A percentile compares a stretch with the other conserved stretches of the same genome.
Evolutionary conservation across 2,888 invertebrate genomes (phyloP).

Genomic region (Geophilus truncorum): DNA sequence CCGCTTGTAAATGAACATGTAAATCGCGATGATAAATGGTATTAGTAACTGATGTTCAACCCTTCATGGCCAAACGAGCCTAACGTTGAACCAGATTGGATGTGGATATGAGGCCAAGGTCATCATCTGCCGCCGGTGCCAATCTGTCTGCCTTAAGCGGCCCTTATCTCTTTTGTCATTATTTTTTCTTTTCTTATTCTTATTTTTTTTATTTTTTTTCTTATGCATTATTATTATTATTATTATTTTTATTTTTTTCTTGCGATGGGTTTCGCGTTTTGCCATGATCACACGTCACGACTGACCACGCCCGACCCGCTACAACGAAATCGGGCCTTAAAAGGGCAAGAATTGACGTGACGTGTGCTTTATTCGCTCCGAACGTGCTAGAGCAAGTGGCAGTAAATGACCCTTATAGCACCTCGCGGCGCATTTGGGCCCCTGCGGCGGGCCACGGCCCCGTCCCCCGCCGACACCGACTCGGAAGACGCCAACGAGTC

Average conservation of each 20-base stretch:
- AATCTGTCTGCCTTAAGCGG: slow-evolving; percentile 10
- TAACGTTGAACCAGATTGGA: slow-evolving; percentile 10
- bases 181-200: not conserved
- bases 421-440: not conserved
- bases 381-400: not conserved
- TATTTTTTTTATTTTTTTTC: not conserved
- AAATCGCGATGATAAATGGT: not conserved
- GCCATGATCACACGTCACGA: not conserved
- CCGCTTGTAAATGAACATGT: not conserved
- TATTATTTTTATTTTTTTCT: no score
- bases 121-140: not conserved
- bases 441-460: not conserved
- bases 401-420: not conserved
- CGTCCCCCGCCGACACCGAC: not conserved
- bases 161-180: not conserved
- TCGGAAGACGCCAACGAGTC: not conserved
- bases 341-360: no score
- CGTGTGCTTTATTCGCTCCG: not conserved
- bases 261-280: no score
- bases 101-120: not conserved
- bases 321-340: not conserved
- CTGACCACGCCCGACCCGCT: not conserved
- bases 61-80: not conserved
- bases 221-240: no score
- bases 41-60: not conserved